Conservation (phyloP, 1,140 invertebrate genomes). For the Physella acuta region DNA sequence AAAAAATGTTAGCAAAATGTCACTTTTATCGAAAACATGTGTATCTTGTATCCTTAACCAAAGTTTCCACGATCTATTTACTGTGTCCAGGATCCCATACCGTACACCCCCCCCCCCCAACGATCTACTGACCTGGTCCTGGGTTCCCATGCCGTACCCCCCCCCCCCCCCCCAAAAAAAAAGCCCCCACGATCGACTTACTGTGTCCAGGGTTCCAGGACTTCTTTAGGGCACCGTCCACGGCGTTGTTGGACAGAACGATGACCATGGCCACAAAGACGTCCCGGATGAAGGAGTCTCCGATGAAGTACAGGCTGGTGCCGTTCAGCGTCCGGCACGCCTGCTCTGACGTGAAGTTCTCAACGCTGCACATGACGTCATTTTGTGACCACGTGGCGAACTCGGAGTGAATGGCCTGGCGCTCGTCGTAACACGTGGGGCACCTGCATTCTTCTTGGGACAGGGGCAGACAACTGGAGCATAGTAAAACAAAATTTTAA, state of each 20-base stretch:
- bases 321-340: slow-evolving; percentile 23
- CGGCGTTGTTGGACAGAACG: slow-evolving; percentile 20
- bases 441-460: slow-evolving; percentile 19
- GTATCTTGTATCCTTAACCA: too few relatives aligned
- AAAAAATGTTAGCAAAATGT: too few relatives aligned
- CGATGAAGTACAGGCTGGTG: slow-evolving; percentile 17
- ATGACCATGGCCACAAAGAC: slow-evolving; percentile 27
- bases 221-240: slow-evolving; percentile 25
- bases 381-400: slow-evolving; percentile 23
- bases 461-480: slow-evolving; percentile 7
- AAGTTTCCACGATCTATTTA: too few relatives aligned
- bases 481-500: too few relatives aligned
- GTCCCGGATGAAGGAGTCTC: slow-evolving; percentile 33
- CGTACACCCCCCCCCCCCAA: too few relatives aligned
- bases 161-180: background rate
- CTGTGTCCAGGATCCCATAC: too few relatives aligned
- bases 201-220: background rate
- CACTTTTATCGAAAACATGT: too few relatives aligned
- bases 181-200: background rate
- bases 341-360: background rate
- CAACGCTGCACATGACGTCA: background rate
- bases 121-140: too few relatives aligned
- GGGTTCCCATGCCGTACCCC: background rate
- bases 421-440: slow-evolving; percentile 24
- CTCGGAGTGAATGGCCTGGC: slow-evolving; percentile 28